Conservation (phyloP, 2,113 vertebrate genomes). For the Pelvicachromis taeniatus region DNA sequence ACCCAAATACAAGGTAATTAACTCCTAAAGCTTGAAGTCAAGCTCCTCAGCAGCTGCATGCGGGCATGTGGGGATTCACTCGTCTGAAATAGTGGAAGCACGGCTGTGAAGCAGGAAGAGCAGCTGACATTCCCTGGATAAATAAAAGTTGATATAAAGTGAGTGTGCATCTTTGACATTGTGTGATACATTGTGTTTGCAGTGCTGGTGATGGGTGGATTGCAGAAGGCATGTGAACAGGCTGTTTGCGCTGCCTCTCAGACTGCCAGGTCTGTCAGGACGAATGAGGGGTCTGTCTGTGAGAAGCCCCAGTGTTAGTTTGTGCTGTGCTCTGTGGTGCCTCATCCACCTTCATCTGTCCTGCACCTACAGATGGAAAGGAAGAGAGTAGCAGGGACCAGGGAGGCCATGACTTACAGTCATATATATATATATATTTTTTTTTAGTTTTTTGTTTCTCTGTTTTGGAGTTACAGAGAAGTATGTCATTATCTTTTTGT, state of each 20-base stretch:
- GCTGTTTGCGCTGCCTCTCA: slow-evolving; percentile 3
- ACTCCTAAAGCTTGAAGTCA: not conserved
- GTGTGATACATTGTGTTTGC: not conserved
- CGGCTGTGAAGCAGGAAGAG: not conserved
- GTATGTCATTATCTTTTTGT: not conserved
- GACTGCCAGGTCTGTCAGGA: slow-evolving; percentile 23
- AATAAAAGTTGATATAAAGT: not conserved
- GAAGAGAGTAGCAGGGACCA: not conserved
- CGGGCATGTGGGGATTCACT: not conserved
- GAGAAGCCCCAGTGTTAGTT: not conserved
- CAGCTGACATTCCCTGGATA: not conserved
- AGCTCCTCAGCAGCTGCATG: not conserved
- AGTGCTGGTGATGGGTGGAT: not conserved
- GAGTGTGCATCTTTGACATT: not conserved
- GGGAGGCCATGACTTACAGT: not conserved
- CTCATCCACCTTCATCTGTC: slow-evolving; percentile 30
- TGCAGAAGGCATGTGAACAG: slow-evolving; percentile 11
- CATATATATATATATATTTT: not conserved
- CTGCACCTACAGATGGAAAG: not conserved
- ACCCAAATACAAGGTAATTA: not conserved
- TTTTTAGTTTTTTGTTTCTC: not conserved
- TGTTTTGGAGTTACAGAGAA: not conserved
- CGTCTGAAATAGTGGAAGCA: not conserved
- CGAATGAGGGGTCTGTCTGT: slow-evolving; percentile 18
- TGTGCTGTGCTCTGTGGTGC: slow-evolving; percentile 22